phyloP scores from a whole-genome alignment of 1,140 invertebrate genomes.

The Mycetomoellerius zeteki region DNA sequence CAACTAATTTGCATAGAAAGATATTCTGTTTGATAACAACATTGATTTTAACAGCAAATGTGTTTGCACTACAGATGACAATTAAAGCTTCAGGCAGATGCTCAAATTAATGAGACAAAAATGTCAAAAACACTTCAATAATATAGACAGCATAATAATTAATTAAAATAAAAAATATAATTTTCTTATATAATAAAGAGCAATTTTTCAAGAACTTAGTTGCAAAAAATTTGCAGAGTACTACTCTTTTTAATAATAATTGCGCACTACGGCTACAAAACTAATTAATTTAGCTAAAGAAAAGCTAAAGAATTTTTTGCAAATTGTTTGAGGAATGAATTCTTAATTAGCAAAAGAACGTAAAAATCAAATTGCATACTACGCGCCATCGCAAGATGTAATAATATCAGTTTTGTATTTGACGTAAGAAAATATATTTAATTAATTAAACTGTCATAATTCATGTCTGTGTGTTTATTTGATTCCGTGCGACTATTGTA shows the following conservation, averaged over 20 bases:
- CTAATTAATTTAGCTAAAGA: not conserved
- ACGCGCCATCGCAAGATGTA: not conserved
- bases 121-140: not conserved
- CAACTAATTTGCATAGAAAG: not conserved
- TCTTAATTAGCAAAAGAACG: not conserved
- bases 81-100: not conserved
- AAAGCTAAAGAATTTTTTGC: not conserved
- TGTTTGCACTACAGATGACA: not conserved
- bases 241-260: not conserved
- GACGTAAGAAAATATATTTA: not conserved
- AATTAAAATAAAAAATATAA: not conserved
- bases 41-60: not conserved
- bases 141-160: not conserved
- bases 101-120: slow-evolving; percentile 7
- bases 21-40: slow-evolving; percentile 7
- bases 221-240: not conserved
- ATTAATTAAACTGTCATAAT: slow-evolving; percentile 21
- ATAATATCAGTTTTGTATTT: slow-evolving; percentile 11
- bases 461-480: not conserved
- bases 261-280: not conserved
- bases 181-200: not conserved
- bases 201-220: not conserved
- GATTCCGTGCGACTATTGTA: not conserved
- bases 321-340: not conserved
- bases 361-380: not conserved